Percentiles rank a stretch among this genome's conserved stretches.
Conservation (phyloP, 2,888 invertebrate genomes). For the Pemphredon lugubris region DNA sequence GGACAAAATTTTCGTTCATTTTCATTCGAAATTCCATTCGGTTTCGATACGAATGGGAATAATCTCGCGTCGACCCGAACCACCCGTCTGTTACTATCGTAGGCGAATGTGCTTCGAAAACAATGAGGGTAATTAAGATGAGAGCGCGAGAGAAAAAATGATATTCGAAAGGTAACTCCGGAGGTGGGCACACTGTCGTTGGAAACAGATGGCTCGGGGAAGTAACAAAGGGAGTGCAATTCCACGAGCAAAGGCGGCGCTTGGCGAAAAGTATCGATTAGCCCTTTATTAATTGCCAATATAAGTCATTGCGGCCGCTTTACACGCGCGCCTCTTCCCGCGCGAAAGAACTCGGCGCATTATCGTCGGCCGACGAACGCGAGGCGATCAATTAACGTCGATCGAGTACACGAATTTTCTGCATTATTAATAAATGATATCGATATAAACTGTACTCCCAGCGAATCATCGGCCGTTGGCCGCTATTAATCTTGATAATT, state of each 20-base stretch:
- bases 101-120: background rate
- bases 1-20: too few relatives aligned
- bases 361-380: too few relatives aligned
- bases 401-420: background rate
- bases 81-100: background rate
- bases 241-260: too few relatives aligned
- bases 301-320: too few relatives aligned
- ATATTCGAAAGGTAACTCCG: background rate
- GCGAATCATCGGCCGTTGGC: slow-evolving; percentile 29
- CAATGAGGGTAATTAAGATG: background rate
- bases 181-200: background rate
- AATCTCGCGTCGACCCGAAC: background rate
- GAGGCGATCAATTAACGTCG: too few relatives aligned
- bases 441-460: slow-evolving; percentile 32
- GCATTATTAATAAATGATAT: slow-evolving; percentile 45
- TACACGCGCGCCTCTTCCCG: too few relatives aligned
- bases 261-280: too few relatives aligned
- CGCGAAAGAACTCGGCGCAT: too few relatives aligned
- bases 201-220: too few relatives aligned
- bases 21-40: background rate
- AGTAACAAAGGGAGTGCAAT: too few relatives aligned
- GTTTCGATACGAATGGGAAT: background rate
- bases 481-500: slow-evolving; percentile 50
- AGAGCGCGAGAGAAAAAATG: background rate
- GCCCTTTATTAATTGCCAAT: too few relatives aligned